These are phyloP conservation scores for Trialeurodes vaporariorum DNA, from an alignment of 1,140 invertebrate genomes.

Conservation along the genomic window DNA sequence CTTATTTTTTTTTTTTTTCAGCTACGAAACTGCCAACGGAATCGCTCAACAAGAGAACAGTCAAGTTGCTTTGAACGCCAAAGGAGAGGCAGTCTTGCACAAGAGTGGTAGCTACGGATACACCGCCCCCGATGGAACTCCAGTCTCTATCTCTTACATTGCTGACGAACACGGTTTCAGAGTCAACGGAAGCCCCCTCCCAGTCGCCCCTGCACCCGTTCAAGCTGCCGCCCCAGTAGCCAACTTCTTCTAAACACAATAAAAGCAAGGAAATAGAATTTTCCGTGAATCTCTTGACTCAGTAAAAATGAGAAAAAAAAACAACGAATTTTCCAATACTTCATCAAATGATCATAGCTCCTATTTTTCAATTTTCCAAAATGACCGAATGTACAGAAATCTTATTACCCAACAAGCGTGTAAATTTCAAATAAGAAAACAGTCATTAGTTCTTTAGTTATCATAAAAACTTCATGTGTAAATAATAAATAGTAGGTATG, in stretches of 20 bases:
- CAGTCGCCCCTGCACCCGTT: constrained; percentile 10
- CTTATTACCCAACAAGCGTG: no score
- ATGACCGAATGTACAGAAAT: no score
- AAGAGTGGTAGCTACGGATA: constrained; percentile 49
- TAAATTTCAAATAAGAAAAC: no score
- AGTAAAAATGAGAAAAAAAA: background rate
- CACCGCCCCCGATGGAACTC: constrained; percentile 49
- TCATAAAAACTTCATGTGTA: no score
- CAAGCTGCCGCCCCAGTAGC: background rate
- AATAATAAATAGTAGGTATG: no score
- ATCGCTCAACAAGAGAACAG: constrained; percentile 50
- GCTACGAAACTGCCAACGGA: constrained; percentile 61
- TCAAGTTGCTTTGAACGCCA: constrained; percentile 38
- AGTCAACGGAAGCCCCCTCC: constrained; percentile 15
- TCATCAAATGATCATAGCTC: no score
- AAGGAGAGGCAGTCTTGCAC: constrained; percentile 22
- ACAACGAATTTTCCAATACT: no score
- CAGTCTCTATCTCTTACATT: constrained; percentile 46
- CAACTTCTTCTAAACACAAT: background rate
- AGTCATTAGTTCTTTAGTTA: no score
- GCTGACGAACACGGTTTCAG: constrained; percentile 65
- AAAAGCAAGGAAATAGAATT: no score
- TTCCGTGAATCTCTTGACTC: no score
- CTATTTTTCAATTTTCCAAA: no score
- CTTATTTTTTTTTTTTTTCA: constrained; percentile 28